A percentile compares a stretch with the other conserved stretches of the same genome.
Evolutionary conservation across 2,888 invertebrate genomes (phyloP).

Genomic region (Bimastos eiseni): DNA sequence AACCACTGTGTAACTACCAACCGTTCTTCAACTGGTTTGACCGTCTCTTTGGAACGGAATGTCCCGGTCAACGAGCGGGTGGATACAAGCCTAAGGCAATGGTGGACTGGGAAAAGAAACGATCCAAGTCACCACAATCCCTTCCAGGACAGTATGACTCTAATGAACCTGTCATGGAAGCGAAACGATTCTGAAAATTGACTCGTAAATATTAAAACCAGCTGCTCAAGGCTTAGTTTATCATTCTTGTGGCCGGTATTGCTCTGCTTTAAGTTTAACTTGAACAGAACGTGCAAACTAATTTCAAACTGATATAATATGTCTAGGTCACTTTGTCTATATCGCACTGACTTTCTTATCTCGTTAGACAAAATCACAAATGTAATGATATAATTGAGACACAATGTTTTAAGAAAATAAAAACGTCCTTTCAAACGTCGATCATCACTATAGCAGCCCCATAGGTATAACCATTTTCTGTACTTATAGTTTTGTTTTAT

Average conservation of each 20-base stretch:
- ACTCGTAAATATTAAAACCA: not conserved
- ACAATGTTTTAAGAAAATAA: not conserved
- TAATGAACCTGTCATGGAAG: constrained; percentile 23
- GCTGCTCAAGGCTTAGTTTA: not conserved
- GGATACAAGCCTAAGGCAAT: constrained; percentile 53
- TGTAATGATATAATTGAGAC: too few relatives aligned
- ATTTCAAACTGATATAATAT: not conserved
- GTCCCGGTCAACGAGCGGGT: constrained; percentile 57
- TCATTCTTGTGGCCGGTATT: not conserved
- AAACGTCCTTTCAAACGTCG: not conserved
- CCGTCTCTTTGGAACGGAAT: constrained; percentile 58
- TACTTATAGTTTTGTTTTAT: too few relatives aligned
- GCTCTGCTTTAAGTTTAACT: not conserved
- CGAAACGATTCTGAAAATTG: constrained; percentile 21
- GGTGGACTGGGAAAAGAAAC: constrained; percentile 52
- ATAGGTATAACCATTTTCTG: too few relatives aligned
- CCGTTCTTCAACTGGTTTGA: constrained; percentile 64
- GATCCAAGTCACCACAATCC: not conserved
- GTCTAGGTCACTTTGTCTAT: not conserved
- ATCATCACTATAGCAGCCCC: too few relatives aligned
- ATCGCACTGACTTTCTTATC: constrained; percentile 13
- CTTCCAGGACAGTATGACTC: constrained; percentile 18
- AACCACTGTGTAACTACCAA: constrained; percentile 63
- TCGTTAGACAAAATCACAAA: not conserved
- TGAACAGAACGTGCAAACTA: not conserved